Conservation (phyloP, 1,140 invertebrate genomes). For the Venturia canescens region DNA sequence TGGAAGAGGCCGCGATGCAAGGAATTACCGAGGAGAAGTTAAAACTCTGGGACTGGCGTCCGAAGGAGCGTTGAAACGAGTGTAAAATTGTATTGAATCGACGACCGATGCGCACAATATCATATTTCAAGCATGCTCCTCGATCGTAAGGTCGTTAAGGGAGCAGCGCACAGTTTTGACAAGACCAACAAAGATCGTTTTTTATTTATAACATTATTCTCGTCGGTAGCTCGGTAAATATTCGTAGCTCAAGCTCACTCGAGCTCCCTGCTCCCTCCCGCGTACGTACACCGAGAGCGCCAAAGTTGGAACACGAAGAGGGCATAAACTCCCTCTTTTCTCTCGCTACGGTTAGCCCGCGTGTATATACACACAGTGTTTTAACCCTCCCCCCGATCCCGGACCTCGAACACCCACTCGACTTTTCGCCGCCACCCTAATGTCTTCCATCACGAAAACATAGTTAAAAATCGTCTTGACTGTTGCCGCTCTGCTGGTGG, state of each 20-base stretch:
- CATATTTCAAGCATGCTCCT: too few relatives aligned
- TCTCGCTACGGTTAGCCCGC: not conserved
- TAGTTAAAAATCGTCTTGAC: constrained; percentile 63
- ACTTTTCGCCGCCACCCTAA: constrained; percentile 57
- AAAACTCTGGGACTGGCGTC: too few relatives aligned
- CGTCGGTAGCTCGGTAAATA: not conserved
- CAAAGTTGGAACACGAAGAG: not conserved
- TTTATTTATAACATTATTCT: not conserved
- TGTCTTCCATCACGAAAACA: constrained; percentile 67
- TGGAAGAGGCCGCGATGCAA: too few relatives aligned
- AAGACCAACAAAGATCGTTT: not conserved
- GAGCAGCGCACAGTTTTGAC: not conserved
- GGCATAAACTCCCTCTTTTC: not conserved
- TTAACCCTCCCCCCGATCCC: not conserved
- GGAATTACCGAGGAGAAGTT: too few relatives aligned
- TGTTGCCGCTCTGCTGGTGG: too few relatives aligned
- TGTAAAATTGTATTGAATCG: too few relatives aligned
- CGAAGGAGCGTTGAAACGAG: too few relatives aligned
- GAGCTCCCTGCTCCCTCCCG: not conserved
- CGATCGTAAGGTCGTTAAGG: too few relatives aligned
- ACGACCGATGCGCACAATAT: too few relatives aligned
- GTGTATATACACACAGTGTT: constrained; percentile 6
- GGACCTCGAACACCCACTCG: not conserved
- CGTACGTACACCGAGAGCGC: too few relatives aligned
- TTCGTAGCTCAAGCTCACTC: not conserved